A percentile compares a stretch with the other conserved stretches of the same genome.
These are phyloP conservation scores for Prenolepis imparis DNA, from an alignment of 2,888 invertebrate species.

Conservation along the genomic window DNA sequence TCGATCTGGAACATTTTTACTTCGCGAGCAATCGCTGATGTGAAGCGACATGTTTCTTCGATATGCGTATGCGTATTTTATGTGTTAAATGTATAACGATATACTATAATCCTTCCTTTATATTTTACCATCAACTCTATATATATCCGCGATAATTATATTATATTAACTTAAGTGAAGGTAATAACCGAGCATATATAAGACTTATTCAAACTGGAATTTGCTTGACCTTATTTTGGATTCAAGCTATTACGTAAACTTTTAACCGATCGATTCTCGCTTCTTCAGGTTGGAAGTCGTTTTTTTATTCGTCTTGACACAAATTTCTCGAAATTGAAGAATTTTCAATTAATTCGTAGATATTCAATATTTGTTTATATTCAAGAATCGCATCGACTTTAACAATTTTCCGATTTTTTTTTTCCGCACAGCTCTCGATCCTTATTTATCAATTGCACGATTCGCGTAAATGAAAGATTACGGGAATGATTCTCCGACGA, in stretches of 20 bases:
- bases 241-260: slow-evolving; percentile 9
- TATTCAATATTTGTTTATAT: neutral
- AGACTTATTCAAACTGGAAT: neutral
- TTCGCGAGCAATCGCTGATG: slow-evolving; percentile 7
- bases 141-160: neutral
- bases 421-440: neutral
- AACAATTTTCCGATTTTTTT: neutral
- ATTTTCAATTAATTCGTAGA: neutral
- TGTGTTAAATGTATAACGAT: neutral
- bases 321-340: neutral
- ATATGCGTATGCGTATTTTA: neutral
- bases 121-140: neutral
- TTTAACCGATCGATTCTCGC: slow-evolving; percentile 29
- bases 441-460: slow-evolving; percentile 54
- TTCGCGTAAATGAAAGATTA: slow-evolving; percentile 45
- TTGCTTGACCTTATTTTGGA: slow-evolving; percentile 12
- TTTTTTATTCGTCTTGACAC: neutral
- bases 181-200: neutral
- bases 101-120: neutral
- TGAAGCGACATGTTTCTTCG: neutral
- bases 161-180: neutral
- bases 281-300: neutral
- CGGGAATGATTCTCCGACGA: neutral
- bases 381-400: neutral
- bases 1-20: slow-evolving; percentile 58